Evolutionary conservation across 2,113 vertebrate species (phyloP).

Genomic region (Dicrurus megarhynchus): DNA sequence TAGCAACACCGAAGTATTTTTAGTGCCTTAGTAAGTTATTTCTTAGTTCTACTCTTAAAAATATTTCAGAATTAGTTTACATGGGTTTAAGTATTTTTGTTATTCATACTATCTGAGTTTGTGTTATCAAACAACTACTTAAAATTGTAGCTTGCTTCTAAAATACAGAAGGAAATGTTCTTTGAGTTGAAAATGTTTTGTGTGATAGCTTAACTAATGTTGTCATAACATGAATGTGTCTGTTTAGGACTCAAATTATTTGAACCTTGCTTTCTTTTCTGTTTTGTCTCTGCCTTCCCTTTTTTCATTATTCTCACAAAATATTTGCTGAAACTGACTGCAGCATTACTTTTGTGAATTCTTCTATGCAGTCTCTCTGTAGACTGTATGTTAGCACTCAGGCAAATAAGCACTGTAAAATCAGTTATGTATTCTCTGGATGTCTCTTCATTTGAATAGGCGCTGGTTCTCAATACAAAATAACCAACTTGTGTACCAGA

Average conservation of each 20-base stretch:
- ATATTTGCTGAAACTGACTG: constrained; percentile 14
- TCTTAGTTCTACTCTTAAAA: not conserved
- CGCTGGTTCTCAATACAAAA: constrained; percentile 99
- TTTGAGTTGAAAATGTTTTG: not conserved
- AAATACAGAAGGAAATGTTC: not conserved
- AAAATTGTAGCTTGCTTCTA: not conserved
- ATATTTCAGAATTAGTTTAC: not conserved
- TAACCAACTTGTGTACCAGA: constrained; percentile 98
- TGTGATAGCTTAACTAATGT: constrained; percentile 41
- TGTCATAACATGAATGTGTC: constrained; percentile 26
- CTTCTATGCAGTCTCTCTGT: not conserved
- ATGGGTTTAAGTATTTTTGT: not conserved
- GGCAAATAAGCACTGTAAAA: not conserved
- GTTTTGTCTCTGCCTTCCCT: constrained; percentile 7
- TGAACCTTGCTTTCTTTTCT: constrained; percentile 1
- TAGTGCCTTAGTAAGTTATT: not conserved
- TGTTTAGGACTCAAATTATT: constrained; percentile 22
- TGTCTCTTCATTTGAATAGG: constrained; percentile 77
- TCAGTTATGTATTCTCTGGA: not conserved
- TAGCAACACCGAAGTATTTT: not conserved
- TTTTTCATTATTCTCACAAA: not conserved
- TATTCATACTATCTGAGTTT: not conserved
- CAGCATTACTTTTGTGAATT: not conserved
- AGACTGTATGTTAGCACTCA: not conserved
- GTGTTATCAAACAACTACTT: not conserved